Percentiles rank a stretch among this genome's conserved stretches.
phyloP scores from a whole-genome alignment of 2,888 invertebrate species.

The Platycnemis pennipes region DNA sequence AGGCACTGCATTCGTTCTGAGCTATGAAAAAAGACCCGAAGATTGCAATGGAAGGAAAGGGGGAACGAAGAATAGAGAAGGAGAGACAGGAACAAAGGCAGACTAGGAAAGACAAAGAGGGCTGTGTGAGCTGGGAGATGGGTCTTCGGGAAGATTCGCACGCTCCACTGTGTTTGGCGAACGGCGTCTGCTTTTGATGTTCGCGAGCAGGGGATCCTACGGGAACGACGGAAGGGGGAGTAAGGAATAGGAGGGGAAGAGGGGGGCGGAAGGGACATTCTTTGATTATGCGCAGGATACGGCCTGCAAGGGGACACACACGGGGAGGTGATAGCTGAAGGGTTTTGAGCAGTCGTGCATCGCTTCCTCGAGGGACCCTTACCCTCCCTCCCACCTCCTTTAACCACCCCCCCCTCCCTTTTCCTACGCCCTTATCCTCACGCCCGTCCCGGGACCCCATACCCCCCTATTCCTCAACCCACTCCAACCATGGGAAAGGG shows the following conservation, averaged over 20 bases:
- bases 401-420: background rate
- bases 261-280: background rate
- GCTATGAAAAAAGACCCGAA: too few species aligned
- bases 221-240: background rate
- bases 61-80: background rate
- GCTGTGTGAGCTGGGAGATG: background rate
- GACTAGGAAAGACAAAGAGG: background rate
- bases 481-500: background rate
- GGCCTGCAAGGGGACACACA: background rate
- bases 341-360: background rate
- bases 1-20: too few species aligned
- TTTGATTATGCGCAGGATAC: background rate
- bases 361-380: background rate
- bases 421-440: background rate
- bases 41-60: background rate
- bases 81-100: background rate
- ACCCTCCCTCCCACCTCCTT: background rate
- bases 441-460: background rate
- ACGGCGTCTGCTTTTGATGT: conserved; percentile 29
- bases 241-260: background rate
- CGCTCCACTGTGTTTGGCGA: background rate
- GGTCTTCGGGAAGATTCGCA: background rate
- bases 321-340: background rate
- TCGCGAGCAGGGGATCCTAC: background rate
- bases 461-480: too few species aligned